Evolutionary conservation across 2,797 vertebrate species (phyloP), one percentile per base, ranked within the genome.

Genomic region (Intellagama lesueurii): DNA sequence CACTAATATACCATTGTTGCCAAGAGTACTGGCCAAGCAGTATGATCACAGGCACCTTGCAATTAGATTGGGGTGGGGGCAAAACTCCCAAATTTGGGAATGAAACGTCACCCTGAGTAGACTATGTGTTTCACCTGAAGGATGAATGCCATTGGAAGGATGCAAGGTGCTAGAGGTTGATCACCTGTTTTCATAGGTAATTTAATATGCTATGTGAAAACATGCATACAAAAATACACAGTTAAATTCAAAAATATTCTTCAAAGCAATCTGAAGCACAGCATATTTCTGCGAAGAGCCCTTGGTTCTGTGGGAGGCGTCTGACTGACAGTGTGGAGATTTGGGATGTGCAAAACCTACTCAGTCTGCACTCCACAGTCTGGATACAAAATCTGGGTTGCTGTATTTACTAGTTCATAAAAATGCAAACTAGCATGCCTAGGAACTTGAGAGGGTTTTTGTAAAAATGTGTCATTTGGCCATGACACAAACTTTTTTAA

Each of bases 381-480:
- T 86, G 69, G 82, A 94, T 94, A 93, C 86, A 69, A 95, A 96
- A 93, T 91, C 93, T 92, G 28, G 64, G 44, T 91, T 92, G 56
- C 81, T 47, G 83, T 75, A 75, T 80, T 95, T 91, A 87, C 89
- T 94, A 88, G 92, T 95, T 96, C 89, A 93, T 88, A 95, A 96
- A 96, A 96, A 96, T 93, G 94, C 92, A 95, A 96, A 96, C 95
- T 94, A 95, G 85, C 90, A 92, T 94, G 94, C 86, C 80, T 95
- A 96, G 93, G 96, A 96, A 93, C 91, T 94, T 89, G 91, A 90
- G 52, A n/a, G 76, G 88, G 95, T 90, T 96, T 96, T 86, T 79
- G 26, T 32, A 35, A n/a, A 73, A 68, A 90, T 95, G 87, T 93
- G 91, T 90, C 93, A 88, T 94, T 96, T 97, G 95, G 92, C 95